Evolutionary conservation across 2,888 invertebrate species (phyloP).

Genomic region (Deilephila porcellus): DNA sequence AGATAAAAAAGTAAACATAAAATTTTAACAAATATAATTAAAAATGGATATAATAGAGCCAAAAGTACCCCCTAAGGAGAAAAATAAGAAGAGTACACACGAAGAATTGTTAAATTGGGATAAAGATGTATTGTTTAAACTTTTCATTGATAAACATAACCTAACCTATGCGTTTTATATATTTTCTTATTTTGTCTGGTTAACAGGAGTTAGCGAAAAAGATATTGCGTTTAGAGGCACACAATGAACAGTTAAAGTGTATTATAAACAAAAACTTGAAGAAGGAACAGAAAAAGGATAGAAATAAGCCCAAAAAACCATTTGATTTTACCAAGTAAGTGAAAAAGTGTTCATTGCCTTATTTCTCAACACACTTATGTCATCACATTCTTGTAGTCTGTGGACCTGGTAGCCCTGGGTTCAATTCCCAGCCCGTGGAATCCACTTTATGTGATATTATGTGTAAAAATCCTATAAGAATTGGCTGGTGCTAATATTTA

Average conservation of each 20-base stretch:
- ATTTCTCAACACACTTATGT: not conserved
- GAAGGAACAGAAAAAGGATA: constrained; percentile 44
- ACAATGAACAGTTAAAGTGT: constrained; percentile 91
- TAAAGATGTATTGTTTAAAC: constrained; percentile 58
- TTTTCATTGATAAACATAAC: not conserved
- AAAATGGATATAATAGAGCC: constrained; percentile 46
- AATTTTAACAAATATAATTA: not conserved
- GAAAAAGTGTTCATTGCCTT: not conserved
- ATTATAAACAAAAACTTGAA: constrained; percentile 84
- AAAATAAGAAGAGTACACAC: constrained; percentile 48
- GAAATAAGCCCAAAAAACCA: constrained; percentile 59
- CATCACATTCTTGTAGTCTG: too few relatives aligned
- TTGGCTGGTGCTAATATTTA: too few relatives aligned
- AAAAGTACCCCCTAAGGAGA: constrained; percentile 58
- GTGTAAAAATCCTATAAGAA: too few relatives aligned
- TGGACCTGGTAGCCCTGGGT: too few relatives aligned
- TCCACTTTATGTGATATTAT: too few relatives aligned
- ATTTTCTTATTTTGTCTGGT: constrained; percentile 12
- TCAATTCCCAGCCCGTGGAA: too few relatives aligned
- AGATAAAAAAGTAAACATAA: constrained; percentile 1
- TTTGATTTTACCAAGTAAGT: constrained; percentile 87
- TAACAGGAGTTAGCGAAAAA: constrained; percentile 88
- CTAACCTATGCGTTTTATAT: not conserved
- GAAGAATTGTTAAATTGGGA: constrained; percentile 62
- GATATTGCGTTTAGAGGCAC: constrained; percentile 89